Conservation (phyloP, 2,797 vertebrate genomes). For the Pipistrellus pipistrellus region DNA sequence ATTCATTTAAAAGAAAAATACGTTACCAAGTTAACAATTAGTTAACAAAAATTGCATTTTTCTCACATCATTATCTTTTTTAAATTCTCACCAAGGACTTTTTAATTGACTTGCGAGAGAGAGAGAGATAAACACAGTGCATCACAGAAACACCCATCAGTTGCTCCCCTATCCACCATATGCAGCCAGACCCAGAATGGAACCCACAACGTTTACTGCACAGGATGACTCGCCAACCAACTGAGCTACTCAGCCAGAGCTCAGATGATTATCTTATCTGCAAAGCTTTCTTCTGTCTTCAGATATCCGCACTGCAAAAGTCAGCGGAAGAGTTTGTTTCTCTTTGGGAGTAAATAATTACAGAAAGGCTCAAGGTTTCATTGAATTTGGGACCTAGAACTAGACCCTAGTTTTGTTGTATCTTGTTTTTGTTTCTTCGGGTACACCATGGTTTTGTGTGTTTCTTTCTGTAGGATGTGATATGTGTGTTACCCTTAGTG, state of each 20-base stretch:
- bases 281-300: background rate
- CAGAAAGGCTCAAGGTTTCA: background rate
- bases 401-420: background rate
- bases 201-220: background rate
- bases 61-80: background rate
- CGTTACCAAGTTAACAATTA: background rate
- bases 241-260: background rate
- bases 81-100: background rate
- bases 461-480: background rate
- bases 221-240: background rate
- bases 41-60: background rate
- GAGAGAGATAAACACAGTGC: too few species aligned
- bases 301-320: background rate
- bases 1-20: slow-evolving; percentile 29
- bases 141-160: too few species aligned
- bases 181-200: background rate
- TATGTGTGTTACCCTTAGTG: background rate
- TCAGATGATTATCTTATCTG: background rate
- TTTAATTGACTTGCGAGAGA: too few species aligned
- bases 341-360: background rate
- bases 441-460: background rate
- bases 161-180: too few species aligned
- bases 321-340: background rate
- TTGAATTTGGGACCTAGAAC: background rate
- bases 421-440: background rate